phyloP scores from a whole-genome alignment of 1,140 invertebrate genomes.

The Eueides isabella region DNA sequence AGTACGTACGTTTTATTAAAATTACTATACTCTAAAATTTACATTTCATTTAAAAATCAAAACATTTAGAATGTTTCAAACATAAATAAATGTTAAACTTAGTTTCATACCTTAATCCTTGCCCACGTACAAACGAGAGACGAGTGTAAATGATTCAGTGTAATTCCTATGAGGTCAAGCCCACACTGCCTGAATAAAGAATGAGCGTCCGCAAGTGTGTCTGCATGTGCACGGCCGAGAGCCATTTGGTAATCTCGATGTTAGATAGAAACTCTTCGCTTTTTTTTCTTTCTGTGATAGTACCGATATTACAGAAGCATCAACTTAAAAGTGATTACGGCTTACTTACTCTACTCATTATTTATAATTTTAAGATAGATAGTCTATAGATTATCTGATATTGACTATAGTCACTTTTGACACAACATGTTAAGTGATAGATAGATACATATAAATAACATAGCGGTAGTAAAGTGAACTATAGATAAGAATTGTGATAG shows the following conservation, averaged over 20 bases:
- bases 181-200: slow-evolving; percentile 20
- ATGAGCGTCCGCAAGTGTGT: slow-evolving; percentile 16
- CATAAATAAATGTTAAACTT: not conserved
- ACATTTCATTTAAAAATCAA: no score
- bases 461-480: no score
- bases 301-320: not conserved
- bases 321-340: no score
- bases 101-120: not conserved
- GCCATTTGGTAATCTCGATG: slow-evolving; percentile 21
- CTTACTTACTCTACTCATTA: no score
- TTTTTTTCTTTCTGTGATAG: not conserved
- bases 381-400: no score
- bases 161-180: slow-evolving; percentile 26
- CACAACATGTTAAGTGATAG: no score
- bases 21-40: no score
- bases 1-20: no score
- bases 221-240: slow-evolving; percentile 16
- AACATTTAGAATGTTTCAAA: not conserved
- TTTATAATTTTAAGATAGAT: no score
- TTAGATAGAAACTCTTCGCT: not conserved
- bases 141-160: slow-evolving; percentile 22
- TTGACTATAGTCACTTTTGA: no score
- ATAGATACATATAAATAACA: no score
- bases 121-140: slow-evolving; percentile 6
- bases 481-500: no score